Evolutionary conservation across 2,113 vertebrate genomes (phyloP).

Genomic region (Syrmaticus mikado): DNA sequence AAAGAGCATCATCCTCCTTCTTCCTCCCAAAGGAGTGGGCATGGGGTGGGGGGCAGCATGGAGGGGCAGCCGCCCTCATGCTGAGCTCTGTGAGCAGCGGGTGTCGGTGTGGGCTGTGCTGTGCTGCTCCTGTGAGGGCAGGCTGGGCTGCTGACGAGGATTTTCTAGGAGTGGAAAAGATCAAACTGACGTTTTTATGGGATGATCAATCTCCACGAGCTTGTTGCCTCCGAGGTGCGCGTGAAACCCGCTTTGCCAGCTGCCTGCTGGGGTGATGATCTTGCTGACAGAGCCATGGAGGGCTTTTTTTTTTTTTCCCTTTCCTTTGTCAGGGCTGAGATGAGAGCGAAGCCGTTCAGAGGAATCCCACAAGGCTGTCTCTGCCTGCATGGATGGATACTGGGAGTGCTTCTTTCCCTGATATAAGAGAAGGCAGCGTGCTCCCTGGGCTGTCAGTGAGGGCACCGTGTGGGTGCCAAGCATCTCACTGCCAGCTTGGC

Average conservation of each 20-base stretch:
- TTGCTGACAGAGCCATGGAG: background rate
- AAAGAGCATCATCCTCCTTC: background rate
- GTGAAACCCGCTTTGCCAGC: constrained; percentile 34
- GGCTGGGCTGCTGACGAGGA: background rate
- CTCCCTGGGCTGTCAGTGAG: background rate
- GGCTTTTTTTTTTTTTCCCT: background rate
- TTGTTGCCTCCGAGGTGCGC: background rate
- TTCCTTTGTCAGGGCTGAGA: background rate
- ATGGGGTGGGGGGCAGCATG: accelerated
- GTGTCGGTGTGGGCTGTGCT: background rate
- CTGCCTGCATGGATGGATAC: background rate
- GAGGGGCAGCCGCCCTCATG: accelerated
- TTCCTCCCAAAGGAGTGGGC: background rate
- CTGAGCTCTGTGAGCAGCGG: background rate
- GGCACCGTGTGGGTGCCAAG: background rate
- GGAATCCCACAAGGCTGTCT: accelerated
- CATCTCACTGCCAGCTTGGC: background rate
- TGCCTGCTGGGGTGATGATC: constrained; percentile 27
- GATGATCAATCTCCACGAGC: constrained; percentile 13
- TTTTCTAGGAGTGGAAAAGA: background rate
- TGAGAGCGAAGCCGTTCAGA: background rate
- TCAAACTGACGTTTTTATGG: constrained; percentile 8
- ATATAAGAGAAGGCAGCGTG: background rate
- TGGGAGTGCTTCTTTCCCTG: background rate
- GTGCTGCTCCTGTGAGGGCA: background rate